Base-by-base conservation (phyloP, 1,140 invertebrate genomes). In the Adoxophyes honmai region DNA sequence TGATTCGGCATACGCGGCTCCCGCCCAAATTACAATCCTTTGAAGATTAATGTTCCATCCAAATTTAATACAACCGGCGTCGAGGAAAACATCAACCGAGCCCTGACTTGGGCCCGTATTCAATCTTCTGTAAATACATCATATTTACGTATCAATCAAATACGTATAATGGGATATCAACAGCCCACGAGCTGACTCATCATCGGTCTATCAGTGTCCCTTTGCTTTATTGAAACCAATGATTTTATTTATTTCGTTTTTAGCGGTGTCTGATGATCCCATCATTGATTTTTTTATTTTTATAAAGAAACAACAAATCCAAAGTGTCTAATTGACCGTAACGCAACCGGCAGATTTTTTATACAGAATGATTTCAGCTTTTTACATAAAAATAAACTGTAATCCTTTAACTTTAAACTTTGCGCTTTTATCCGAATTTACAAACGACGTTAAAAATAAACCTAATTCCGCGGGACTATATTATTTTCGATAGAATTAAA, bases 11-110 rank as follows among this genome's bases (percentile, higher is more conserved):
- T 15, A 5, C 21, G 51, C 9, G 9, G 13, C 34, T 52, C 53
- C 36, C 53, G 42, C 42, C 42, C 42, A 48, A 66, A 61, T 60
- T 55, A 39, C 53, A 65, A 55, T 44, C 59, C 55, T 65, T 65
- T 60, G 59, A 65, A 65, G 59, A 65, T 65, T 61, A 65, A 61
- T 65, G 60, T 61, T 61, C 59, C 54, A 55, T 58, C 42, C 18
- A 39, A 55, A 38, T 59, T 55, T 56, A 55, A 38, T 57, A 38
- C 53, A 34, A 38, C 15, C 52, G 10, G 21, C 44, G 48, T 58
- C 38, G 42, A 62, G 51, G 34, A 62, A 55, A 62, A 57, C 42
- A 62, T 57, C 51, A 16, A 16, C 51, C 48, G 16, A 54, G 48
- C 48, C 33, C 51, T 34, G 21, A 51, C 48, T 33, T 48, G n/a